Percentiles rank a stretch among this genome's conserved stretches.
Evolutionary conservation across 2,797 vertebrate species (phyloP).

Genomic region (Melanotaenia maccullochi): DNA sequence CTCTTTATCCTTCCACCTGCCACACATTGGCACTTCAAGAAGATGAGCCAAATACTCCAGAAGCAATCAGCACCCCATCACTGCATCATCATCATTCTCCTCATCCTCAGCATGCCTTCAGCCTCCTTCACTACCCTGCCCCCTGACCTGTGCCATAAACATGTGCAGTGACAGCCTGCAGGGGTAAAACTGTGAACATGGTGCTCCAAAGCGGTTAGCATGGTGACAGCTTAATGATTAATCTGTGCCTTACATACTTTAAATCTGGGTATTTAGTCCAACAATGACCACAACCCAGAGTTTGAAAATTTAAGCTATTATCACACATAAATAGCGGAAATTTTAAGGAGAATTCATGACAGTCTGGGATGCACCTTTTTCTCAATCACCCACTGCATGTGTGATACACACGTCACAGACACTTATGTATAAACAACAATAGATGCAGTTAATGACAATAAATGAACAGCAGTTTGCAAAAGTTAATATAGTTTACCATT

Average conservation of each 20-base stretch:
- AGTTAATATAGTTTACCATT: too few species aligned
- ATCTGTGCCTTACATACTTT: slow-evolving; percentile 49
- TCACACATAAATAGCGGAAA: too few species aligned
- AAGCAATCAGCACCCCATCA: slow-evolving; percentile 41
- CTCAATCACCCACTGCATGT: too few species aligned
- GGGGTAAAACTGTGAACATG: slow-evolving; percentile 51
- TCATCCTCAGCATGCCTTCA: slow-evolving; percentile 49
- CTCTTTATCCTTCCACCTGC: slow-evolving; percentile 55
- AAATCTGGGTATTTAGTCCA: slow-evolving; percentile 22
- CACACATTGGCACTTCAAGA: slow-evolving; percentile 23
- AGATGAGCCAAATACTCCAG: slow-evolving; percentile 24
- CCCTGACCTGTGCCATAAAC: slow-evolving; percentile 69
- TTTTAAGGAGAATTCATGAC: too few species aligned
- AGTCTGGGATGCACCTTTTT: too few species aligned
- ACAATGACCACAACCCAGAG: slow-evolving; percentile 39
- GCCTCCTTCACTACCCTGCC: slow-evolving; percentile 26
- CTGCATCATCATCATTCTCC: slow-evolving; percentile 30
- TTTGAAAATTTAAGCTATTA: slow-evolving; percentile 16
- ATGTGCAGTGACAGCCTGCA: slow-evolving; percentile 38
- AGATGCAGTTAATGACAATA: too few species aligned
- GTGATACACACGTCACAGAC: too few species aligned
- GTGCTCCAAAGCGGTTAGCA: slow-evolving; percentile 37
- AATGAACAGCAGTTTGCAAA: too few species aligned
- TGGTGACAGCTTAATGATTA: slow-evolving; percentile 56
- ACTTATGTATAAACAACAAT: too few species aligned